Conservation (phyloP, 30 jellyfish, hydroid and myxozoan species). For the Pseudorhiza aurosa region DNA sequence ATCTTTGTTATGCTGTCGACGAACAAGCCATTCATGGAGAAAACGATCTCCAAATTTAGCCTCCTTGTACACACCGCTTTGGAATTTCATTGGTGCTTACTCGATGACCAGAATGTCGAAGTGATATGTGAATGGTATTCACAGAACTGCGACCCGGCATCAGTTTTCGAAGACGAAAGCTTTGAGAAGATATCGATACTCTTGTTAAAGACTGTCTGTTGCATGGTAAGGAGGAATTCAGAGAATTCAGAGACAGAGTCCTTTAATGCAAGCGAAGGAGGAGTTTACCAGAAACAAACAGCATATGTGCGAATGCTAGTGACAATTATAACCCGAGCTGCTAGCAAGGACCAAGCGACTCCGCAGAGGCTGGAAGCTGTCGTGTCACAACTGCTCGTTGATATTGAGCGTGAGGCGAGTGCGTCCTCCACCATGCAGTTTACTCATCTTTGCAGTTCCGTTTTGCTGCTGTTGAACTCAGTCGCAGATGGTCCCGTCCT, state of each 20-base stretch:
- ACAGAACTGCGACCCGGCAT: slow-evolving; percentile 70
- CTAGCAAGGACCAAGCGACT: background rate
- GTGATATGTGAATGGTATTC: slow-evolving; percentile 67
- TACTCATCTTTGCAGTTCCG: slow-evolving; percentile 8
- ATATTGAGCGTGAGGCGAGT: slow-evolving; percentile 2
- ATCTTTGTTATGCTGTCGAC: slow-evolving; percentile 61
- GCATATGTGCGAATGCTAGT: slow-evolving; percentile 37
- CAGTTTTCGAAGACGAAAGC: slow-evolving; percentile 34
- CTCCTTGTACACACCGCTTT: slow-evolving; percentile 13
- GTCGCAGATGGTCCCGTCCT: slow-evolving; percentile 42
- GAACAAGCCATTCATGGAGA: slow-evolving; percentile 30
- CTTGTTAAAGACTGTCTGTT: slow-evolving; percentile 45
- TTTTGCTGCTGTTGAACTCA: slow-evolving; percentile 45
- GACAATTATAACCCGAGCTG: slow-evolving; percentile 22
- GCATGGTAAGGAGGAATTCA: background rate
- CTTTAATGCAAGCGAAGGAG: background rate
- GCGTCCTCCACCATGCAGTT: slow-evolving; percentile 9
- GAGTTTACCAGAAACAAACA: slow-evolving; percentile 27
- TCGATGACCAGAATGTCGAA: slow-evolving; percentile 41
- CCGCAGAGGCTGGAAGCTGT: background rate
- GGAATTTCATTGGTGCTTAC: slow-evolving; percentile 38
- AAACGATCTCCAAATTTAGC: slow-evolving; percentile 8
- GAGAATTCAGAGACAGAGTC: background rate
- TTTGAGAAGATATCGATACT: background rate
- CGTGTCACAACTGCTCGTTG: slow-evolving; percentile 4